A percentile compares a stretch with the other conserved stretches of the same genome.
Evolutionary conservation across 2,113 vertebrate genomes (phyloP).

Genomic region (Actinemys pallida): DNA sequence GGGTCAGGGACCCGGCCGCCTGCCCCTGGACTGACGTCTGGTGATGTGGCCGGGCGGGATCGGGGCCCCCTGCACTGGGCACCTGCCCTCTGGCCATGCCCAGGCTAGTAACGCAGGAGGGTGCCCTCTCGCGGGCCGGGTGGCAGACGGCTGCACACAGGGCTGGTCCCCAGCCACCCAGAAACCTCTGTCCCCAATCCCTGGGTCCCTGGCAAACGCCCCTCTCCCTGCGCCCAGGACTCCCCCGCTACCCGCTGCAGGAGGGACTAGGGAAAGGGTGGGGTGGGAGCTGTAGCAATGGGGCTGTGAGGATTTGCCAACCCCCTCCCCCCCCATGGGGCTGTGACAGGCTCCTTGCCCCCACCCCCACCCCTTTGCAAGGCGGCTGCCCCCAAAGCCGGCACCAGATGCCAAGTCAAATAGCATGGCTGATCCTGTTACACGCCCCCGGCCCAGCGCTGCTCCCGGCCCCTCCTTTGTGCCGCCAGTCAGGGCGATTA

Average conservation of each 20-base stretch:
- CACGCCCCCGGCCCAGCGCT: constrained; percentile 61
- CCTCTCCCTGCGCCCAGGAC: too few relatives aligned
- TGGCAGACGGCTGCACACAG: not conserved
- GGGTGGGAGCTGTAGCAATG: not conserved
- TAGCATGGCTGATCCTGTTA: constrained; percentile 95
- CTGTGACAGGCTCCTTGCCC: not conserved
- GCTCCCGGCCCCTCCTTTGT: constrained; percentile 74
- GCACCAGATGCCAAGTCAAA: constrained; percentile 78
- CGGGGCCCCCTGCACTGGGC: too few relatives aligned
- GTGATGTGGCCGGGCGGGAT: not conserved
- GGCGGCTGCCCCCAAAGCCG: constrained; percentile 42
- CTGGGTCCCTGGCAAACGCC: not conserved
- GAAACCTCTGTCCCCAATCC: not conserved
- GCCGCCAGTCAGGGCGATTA: constrained; percentile 91
- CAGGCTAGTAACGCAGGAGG: not conserved
- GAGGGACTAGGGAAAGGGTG: not conserved
- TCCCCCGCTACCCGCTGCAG: not conserved
- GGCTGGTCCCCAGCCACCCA: not conserved
- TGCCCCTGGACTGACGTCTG: not conserved
- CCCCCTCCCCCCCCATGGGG: fast-evolving
- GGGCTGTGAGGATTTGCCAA: not conserved
- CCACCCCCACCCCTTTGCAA: fast-evolving
- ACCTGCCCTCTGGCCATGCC: too few relatives aligned
- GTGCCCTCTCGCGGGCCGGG: not conserved
- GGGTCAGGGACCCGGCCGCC: not conserved